These are phyloP conservation scores for Neodiprion lecontei DNA, from an alignment of 1,140 invertebrate species.

Conservation along the genomic window DNA sequence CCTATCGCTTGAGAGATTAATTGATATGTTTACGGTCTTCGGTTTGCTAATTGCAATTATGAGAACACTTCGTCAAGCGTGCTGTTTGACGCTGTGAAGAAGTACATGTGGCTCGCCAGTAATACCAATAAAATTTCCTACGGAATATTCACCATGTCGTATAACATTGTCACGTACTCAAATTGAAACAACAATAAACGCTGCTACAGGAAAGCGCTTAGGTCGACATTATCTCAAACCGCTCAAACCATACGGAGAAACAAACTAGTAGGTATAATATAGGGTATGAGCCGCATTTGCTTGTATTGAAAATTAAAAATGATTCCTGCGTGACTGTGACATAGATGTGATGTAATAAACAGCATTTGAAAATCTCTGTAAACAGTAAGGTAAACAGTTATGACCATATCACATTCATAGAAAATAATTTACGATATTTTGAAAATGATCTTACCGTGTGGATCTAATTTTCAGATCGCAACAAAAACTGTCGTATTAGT, in stretches of 20 bases:
- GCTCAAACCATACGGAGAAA: too few relatives aligned
- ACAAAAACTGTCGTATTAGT: too few relatives aligned
- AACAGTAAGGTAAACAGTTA: background rate
- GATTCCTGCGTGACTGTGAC: too few relatives aligned
- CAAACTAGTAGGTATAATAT: too few relatives aligned
- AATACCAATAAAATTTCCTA: constrained; percentile 52
- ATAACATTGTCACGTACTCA: background rate
- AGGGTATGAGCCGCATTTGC: too few relatives aligned
- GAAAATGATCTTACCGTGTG: too few relatives aligned
- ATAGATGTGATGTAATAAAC: background rate
- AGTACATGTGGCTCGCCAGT: constrained; percentile 52
- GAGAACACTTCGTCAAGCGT: constrained; percentile 58
- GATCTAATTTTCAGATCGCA: too few relatives aligned
- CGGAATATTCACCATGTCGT: background rate
- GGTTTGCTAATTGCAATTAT: constrained; percentile 56
- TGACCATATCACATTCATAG: background rate
- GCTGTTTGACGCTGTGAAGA: constrained; percentile 31
- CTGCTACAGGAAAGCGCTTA: background rate
- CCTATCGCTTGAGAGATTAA: constrained; percentile 35
- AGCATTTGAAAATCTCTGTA: background rate
- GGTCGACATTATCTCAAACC: background rate
- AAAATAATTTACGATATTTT: too few relatives aligned
- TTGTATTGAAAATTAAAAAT: too few relatives aligned
- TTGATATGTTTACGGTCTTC: constrained; percentile 57
- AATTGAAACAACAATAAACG: background rate